A percentile compares a stretch with the other conserved stretches of the same genome.
These are phyloP conservation scores for Corythaeola cristata DNA, from an alignment of 2,113 vertebrate species.

Conservation along the genomic window DNA sequence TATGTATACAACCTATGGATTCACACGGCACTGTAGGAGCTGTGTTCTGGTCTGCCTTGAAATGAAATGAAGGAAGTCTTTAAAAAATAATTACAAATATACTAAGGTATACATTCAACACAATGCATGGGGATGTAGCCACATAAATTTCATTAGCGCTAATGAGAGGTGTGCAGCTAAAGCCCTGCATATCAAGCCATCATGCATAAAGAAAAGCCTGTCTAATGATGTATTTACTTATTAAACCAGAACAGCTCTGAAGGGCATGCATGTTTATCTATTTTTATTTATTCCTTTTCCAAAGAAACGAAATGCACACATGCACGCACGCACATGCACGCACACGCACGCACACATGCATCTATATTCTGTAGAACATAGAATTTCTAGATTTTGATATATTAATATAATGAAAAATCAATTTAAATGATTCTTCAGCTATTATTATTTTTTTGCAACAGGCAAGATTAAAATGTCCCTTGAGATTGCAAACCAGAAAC, in stretches of 20 bases:
- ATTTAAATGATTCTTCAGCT: not conserved
- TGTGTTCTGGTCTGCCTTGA: conserved; percentile 10
- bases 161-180: conserved; percentile 47
- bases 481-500: not conserved
- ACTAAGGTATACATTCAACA: conserved; percentile 17
- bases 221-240: conserved; percentile 50
- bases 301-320: not conserved
- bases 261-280: conserved; percentile 4
- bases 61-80: conserved; percentile 29
- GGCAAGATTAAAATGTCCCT: not conserved
- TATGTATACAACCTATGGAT: conserved; percentile 62
- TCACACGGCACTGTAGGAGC: not conserved
- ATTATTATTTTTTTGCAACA: not conserved
- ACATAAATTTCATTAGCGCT: conserved; percentile 55
- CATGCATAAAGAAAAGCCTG: conserved; percentile 46
- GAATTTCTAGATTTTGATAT: not conserved
- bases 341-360: no score
- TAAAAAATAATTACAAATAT: conserved; percentile 63
- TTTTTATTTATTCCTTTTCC: conserved; percentile 17
- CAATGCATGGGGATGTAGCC: conserved; percentile 42
- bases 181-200: conserved; percentile 21
- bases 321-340: fast-evolving
- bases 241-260: conserved; percentile 43
- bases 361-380: not conserved
- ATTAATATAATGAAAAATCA: not conserved